Evolutionary conservation across 2,888 invertebrate species (phyloP).

Genomic region (Siphonodentalium dalli): DNA sequence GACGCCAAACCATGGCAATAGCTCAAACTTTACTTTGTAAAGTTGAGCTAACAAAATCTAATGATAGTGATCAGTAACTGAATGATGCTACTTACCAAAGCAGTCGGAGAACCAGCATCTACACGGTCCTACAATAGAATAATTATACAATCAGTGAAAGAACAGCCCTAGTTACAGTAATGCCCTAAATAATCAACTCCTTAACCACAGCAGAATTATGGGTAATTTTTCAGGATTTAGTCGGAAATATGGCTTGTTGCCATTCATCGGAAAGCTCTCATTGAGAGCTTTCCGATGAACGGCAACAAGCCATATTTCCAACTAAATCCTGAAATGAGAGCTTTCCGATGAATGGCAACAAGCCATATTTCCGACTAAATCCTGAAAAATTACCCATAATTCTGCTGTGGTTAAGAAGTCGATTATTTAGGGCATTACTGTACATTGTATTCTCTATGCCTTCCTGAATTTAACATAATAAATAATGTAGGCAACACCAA

Average conservation of each 20-base stretch:
- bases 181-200: background rate
- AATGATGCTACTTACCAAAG: constrained; percentile 64
- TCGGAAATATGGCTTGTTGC: background rate
- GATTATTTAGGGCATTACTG: no score
- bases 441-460: no score
- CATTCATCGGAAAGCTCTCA: background rate
- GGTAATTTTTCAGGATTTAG: background rate
- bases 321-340: no score
- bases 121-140: constrained; percentile 73
- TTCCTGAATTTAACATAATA: no score
- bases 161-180: background rate
- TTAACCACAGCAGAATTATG: background rate
- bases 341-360: no score
- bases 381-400: no score
- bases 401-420: no score
- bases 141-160: background rate
- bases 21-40: no score
- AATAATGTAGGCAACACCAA: no score
- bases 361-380: no score
- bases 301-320: no score
- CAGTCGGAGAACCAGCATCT: constrained; percentile 87
- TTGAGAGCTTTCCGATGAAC: no score
- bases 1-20: background rate
- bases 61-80: background rate
- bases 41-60: background rate